Conservation (phyloP, 2,113 vertebrate species). For the Pluvialis apricaria region DNA sequence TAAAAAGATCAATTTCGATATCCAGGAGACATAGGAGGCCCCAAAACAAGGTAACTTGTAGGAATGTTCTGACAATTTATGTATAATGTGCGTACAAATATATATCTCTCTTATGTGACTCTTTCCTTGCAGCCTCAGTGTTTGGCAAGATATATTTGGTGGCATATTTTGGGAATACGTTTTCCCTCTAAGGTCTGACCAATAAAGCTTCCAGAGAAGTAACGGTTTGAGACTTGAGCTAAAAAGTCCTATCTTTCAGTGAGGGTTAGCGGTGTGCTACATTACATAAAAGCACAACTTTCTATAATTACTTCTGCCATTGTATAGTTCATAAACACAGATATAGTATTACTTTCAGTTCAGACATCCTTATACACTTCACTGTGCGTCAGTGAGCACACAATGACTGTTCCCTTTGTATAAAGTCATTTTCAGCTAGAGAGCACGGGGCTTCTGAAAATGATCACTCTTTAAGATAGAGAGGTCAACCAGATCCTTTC, state of each 20-base stretch:
- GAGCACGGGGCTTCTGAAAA: not conserved
- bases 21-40: not conserved
- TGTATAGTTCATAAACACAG: not conserved
- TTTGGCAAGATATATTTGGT: not conserved
- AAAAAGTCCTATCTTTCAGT: not conserved
- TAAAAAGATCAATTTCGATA: not conserved
- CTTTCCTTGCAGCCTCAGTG: not conserved
- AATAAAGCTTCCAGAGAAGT: not conserved
- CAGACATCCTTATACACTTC: not conserved
- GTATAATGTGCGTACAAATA: accelerated
- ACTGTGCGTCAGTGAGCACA: not conserved
- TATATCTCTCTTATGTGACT: not conserved
- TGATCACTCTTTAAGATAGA: not conserved
- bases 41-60: not conserved
- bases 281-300: not conserved
- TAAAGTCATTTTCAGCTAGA: not conserved
- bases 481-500: not conserved
- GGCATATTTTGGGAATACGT: not conserved
- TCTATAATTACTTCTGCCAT: not conserved
- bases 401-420: not conserved
- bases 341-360: not conserved
- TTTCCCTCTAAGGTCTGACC: not conserved
- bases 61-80: not conserved
- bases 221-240: not conserved
- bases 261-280: not conserved